Conservation (phyloP, 2,797 vertebrate species). For the Mormyrus hasselquistii region DNA sequence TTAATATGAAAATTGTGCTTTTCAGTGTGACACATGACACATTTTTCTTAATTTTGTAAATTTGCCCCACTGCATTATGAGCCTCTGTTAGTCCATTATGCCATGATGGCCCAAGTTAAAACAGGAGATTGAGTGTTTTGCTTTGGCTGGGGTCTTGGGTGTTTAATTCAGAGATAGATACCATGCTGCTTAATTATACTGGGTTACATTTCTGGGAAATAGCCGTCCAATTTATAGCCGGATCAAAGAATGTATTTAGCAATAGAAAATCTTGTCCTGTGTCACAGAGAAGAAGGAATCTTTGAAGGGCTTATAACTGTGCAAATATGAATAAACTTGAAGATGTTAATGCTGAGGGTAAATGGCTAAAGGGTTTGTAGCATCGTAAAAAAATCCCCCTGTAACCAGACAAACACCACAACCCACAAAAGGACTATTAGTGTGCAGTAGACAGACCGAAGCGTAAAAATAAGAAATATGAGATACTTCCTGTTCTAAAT, state of each 20-base stretch:
- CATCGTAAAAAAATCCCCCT: background rate
- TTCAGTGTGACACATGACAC: background rate
- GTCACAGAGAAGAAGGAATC: background rate
- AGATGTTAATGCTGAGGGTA: background rate
- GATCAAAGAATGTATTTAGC: background rate
- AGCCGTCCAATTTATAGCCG: background rate
- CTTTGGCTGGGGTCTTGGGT: background rate
- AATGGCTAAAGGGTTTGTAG: background rate
- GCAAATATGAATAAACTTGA: background rate
- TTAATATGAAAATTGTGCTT: background rate
- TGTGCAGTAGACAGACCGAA: background rate
- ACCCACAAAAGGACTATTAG: background rate
- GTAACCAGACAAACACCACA: background rate
- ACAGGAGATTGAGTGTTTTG: background rate
- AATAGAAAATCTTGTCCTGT: background rate
- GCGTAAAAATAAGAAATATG: background rate
- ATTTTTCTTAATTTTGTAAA: background rate
- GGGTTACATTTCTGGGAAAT: background rate
- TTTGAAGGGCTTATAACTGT: background rate
- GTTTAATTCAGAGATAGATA: background rate
- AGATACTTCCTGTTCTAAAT: background rate
- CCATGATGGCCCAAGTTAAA: background rate
- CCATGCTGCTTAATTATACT: background rate
- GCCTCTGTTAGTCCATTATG: background rate
- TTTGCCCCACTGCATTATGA: background rate